Percentiles rank a stretch among this genome's conserved stretches.
phyloP scores from a whole-genome alignment of 2,113 vertebrate species.

The Scalopus aquaticus region DNA sequence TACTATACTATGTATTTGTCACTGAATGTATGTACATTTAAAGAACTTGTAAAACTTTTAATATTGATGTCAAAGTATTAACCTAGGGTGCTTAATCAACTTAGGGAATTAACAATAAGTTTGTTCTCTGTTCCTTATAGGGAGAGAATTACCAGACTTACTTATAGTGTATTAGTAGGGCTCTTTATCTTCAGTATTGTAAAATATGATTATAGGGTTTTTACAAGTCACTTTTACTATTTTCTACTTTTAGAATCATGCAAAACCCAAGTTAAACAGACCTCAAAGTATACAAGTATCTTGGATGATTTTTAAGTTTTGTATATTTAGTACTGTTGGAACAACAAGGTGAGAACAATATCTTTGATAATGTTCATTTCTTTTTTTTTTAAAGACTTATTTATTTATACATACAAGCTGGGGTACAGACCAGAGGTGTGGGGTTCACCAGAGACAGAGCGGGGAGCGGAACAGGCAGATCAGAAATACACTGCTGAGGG shows the following conservation, averaged over 20 bases:
- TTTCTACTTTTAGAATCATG: background rate
- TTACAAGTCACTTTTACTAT: background rate
- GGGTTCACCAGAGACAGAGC: no score
- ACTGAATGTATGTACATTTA: background rate
- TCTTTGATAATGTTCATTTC: background rate
- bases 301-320: background rate
- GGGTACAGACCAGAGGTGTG: no score
- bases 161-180: background rate
- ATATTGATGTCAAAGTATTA: conserved; percentile 1
- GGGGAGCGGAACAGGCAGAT: no score
- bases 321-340: background rate
- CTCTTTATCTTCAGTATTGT: background rate
- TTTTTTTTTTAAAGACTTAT: no score
- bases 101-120: background rate
- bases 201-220: background rate
- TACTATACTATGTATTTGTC: background rate
- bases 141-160: background rate
- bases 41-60: background rate
- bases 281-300: background rate
- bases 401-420: no score
- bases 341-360: background rate
- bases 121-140: background rate
- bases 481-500: no score
- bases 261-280: background rate
- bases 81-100: background rate